Evolutionary conservation across 2,797 vertebrate genomes (phyloP).

Genomic region (Oryzias dopingdopingensis): DNA sequence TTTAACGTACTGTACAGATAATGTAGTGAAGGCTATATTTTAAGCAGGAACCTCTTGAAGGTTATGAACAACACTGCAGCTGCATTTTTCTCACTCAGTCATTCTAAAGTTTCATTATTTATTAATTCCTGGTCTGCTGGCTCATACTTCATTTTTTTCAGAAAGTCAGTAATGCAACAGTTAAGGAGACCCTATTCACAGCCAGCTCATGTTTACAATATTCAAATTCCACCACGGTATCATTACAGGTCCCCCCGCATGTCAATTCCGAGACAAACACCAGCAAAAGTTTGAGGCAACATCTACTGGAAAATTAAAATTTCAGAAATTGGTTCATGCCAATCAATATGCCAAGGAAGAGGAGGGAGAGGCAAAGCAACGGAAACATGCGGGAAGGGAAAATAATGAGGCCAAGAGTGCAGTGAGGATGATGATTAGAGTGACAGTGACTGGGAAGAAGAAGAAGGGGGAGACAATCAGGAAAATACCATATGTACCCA

Average conservation of each 20-base stretch:
- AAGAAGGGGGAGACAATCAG: conserved; percentile 30
- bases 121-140: conserved; percentile 62
- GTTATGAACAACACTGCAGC: conserved; percentile 37
- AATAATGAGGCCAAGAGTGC: conserved; percentile 77
- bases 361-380: conserved; percentile 42
- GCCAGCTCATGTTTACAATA: conserved; percentile 77
- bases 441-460: conserved; percentile 72
- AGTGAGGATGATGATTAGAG: conserved; percentile 69
- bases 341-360: conserved; percentile 59
- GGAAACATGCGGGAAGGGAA: conserved; percentile 59
- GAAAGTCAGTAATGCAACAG: conserved; percentile 67
- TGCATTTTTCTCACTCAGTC: conserved; percentile 51
- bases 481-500: conserved; percentile 50
- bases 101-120: conserved; percentile 62
- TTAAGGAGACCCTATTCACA: conserved; percentile 70
- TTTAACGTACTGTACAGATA: background rate
- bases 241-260: conserved; percentile 67
- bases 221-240: conserved; percentile 66
- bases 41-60: conserved; percentile 38
- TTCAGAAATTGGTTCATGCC: conserved; percentile 75
- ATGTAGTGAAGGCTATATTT: conserved; percentile 19
- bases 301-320: conserved; percentile 73
- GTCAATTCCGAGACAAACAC: conserved; percentile 60
- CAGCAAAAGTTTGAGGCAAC: conserved; percentile 69
- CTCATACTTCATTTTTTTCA: conserved; percentile 69